Percentiles rank a stretch among this genome's conserved stretches.
Conservation (phyloP, 2,113 vertebrate genomes). For the Hiodon alosoides region DNA sequence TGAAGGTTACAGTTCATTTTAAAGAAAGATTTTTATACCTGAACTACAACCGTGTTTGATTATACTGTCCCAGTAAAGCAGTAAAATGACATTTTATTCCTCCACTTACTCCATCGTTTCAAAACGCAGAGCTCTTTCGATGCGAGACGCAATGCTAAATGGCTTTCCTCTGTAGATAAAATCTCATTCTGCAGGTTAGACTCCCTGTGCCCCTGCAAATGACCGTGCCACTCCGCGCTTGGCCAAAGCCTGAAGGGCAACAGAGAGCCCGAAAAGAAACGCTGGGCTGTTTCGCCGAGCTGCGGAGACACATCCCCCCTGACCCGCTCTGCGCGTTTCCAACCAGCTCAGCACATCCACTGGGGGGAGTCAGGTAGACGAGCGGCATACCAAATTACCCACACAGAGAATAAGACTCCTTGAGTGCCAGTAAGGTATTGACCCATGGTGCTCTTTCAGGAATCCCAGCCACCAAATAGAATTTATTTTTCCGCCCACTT, state of each 20-base stretch:
- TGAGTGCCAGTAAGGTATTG: constrained; percentile 36
- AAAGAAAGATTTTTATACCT: not conserved
- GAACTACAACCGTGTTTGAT: not conserved
- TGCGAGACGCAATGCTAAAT: not conserved
- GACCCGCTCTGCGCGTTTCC: not conserved
- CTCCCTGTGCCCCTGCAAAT: not conserved
- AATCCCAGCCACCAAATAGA: constrained; percentile 14
- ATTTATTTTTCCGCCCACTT: not conserved
- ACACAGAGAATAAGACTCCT: constrained; percentile 23
- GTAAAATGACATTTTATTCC: not conserved
- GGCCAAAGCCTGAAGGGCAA: not conserved
- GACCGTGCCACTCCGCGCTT: not conserved
- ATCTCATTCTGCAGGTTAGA: not conserved
- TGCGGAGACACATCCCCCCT: not conserved
- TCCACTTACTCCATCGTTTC: too few relatives aligned
- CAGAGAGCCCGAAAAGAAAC: not conserved
- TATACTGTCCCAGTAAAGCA: not conserved
- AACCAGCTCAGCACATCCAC: constrained; percentile 32
- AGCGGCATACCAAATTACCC: constrained; percentile 24
- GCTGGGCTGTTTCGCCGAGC: not conserved
- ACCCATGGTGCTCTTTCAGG: constrained; percentile 14
- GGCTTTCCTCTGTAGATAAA: not conserved
- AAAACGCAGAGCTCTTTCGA: too few relatives aligned
- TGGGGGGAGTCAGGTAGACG: constrained; percentile 4
- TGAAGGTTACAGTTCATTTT: not conserved